Conservation (phyloP, 2,888 invertebrate genomes). For the Drosophila paranaensis region DNA sequence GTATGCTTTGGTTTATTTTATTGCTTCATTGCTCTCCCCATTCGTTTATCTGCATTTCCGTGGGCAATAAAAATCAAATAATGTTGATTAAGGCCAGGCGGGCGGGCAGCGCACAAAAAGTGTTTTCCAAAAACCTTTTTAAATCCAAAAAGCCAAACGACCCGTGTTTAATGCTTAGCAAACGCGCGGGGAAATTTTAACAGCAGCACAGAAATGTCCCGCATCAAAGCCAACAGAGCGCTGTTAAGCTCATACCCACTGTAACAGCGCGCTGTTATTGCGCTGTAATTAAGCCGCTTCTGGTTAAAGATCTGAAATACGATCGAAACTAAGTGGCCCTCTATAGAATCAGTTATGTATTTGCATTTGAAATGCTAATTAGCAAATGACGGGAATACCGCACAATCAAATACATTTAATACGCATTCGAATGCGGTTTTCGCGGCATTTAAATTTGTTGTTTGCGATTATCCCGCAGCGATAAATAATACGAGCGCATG, state of each 20-base stretch:
- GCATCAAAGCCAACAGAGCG: slow-evolving; percentile 3
- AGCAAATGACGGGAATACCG: slow-evolving; percentile 1
- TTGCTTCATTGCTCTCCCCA: slow-evolving; percentile 54
- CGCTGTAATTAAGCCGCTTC: neutral
- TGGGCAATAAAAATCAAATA: slow-evolving; percentile 55
- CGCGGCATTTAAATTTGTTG: slow-evolving; percentile 4
- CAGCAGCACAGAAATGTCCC: slow-evolving; percentile 25
- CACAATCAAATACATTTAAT: slow-evolving; percentile 9
- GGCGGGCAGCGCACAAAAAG: slow-evolving; percentile 19
- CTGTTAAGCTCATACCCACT: neutral
- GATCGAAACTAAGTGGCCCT: neutral
- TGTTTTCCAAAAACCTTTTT: slow-evolving; percentile 36
- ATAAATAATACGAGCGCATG: slow-evolving; percentile 4
- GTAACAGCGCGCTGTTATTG: neutral
- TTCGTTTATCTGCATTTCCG: slow-evolving; percentile 62
- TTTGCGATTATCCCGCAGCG: slow-evolving; percentile 1
- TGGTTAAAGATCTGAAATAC: slow-evolving; percentile 1
- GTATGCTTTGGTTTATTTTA: slow-evolving; percentile 24
- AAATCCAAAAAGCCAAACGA: slow-evolving; percentile 8
- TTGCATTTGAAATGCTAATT: neutral
- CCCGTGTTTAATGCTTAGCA: slow-evolving; percentile 17
- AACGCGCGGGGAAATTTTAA: slow-evolving; percentile 47
- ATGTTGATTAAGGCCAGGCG: slow-evolving; percentile 47
- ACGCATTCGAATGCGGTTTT: slow-evolving; percentile 1
- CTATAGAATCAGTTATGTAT: too few species aligned